Evolutionary conservation across 2,888 invertebrate species (phyloP).

Genomic region (Lepidochrysops patricia): DNA sequence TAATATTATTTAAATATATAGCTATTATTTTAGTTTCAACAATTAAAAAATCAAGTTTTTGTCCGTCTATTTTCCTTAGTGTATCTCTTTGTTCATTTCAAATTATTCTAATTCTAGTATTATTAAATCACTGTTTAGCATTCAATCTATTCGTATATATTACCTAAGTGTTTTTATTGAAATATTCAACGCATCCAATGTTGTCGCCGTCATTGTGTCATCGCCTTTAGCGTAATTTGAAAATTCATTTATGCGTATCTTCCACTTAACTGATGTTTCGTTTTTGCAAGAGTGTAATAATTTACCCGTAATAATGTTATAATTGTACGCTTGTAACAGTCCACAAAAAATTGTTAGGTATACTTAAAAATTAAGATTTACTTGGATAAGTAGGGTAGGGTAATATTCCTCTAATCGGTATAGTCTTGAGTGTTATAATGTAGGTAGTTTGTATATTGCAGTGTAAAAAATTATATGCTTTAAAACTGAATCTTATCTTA

Average conservation of each 20-base stretch:
- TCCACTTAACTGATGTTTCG: slow-evolving; percentile 10
- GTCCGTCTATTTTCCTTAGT: no score
- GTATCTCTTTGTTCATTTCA: no score
- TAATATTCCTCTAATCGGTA: not conserved
- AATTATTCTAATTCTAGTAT: no score
- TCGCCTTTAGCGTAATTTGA: not conserved
- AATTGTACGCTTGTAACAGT: slow-evolving; percentile 1
- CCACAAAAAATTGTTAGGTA: not conserved
- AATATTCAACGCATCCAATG: not conserved
- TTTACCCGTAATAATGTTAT: slow-evolving; percentile 4
- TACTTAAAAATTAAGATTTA: no score
- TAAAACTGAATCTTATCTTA: not conserved
- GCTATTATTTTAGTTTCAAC: no score
- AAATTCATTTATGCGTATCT: slow-evolving; percentile 13
- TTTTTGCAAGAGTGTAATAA: slow-evolving; percentile 10
- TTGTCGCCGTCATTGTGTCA: not conserved
- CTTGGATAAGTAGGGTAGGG: not conserved
- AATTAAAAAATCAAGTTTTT: no score
- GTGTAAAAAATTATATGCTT: no score
- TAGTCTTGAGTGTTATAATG: not conserved
- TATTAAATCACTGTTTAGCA: no score
- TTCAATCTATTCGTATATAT: no score
- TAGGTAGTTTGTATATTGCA: not conserved
- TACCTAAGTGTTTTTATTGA: no score
- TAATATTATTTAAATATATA: no score